A percentile compares a stretch with the other conserved stretches of the same genome.
Evolutionary conservation across 2,888 invertebrate genomes (phyloP).

Genomic region (Sympetrum striolatum): DNA sequence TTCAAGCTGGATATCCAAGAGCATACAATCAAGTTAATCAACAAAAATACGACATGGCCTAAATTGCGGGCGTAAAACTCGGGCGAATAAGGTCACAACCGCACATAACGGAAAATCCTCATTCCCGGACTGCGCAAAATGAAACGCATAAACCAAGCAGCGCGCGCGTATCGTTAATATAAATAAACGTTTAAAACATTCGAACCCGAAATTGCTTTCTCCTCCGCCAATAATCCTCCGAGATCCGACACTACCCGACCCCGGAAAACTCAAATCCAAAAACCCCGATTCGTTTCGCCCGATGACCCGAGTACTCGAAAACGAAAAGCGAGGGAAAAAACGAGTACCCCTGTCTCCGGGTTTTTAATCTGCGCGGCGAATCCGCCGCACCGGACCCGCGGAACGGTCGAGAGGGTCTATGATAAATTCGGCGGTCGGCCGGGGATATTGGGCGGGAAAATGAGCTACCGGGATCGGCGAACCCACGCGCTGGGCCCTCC

Average conservation of each 20-base stretch:
- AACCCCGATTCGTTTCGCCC: not conserved
- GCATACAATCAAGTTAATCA: too few species aligned
- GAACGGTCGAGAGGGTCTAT: not conserved
- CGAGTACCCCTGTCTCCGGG: not conserved
- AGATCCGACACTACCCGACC: not conserved
- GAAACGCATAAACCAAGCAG: too few species aligned
- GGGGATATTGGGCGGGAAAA: not conserved
- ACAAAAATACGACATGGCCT: too few species aligned
- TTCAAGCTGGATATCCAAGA: too few species aligned
- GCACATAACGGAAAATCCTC: too few species aligned
- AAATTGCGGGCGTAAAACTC: too few species aligned
- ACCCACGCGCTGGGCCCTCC: not conserved
- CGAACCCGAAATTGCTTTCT: not conserved
- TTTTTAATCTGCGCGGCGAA: not conserved
- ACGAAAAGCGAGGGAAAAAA: not conserved
- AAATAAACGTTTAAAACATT: too few species aligned
- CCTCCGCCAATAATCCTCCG: not conserved
- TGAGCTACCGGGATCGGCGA: not conserved
- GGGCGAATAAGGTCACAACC: too few species aligned
- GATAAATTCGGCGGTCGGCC: not conserved
- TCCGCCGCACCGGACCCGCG: not conserved
- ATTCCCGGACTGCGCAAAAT: too few species aligned
- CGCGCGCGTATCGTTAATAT: too few species aligned
- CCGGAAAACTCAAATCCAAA: not conserved
- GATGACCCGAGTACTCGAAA: not conserved